These are phyloP conservation scores for Pherbina coryleti DNA, from an alignment of 2,888 invertebrate genomes.

Conservation along the genomic window DNA sequence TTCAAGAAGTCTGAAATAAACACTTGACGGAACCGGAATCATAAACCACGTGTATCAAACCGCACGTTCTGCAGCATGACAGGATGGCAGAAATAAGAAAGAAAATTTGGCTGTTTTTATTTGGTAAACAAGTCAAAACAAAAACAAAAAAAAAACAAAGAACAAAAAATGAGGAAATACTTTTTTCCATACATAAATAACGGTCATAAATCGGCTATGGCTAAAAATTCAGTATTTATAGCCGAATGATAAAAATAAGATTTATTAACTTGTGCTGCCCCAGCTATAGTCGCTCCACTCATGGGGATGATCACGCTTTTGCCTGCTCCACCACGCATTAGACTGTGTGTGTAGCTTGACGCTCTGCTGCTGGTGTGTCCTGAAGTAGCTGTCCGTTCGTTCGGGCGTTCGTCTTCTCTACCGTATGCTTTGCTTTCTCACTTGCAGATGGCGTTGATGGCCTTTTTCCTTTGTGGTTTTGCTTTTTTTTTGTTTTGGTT, in stretches of 20 bases:
- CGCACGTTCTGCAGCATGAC: background rate
- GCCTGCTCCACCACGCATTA: background rate
- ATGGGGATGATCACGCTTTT: slow-evolving; percentile 17
- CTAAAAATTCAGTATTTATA: slow-evolving; percentile 71
- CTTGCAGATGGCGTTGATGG: slow-evolving; percentile 47
- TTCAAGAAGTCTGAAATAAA: background rate
- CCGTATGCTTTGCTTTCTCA: slow-evolving; percentile 39
- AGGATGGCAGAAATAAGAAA: background rate
- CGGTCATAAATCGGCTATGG: slow-evolving; percentile 70
- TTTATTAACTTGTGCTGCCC: slow-evolving; percentile 66
- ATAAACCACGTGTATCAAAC: background rate
- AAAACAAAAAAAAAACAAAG: background rate
- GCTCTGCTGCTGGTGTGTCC: background rate
- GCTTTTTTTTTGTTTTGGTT: background rate
- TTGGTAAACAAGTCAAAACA: background rate
- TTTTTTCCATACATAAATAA: slow-evolving; percentile 68
- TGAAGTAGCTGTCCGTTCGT: background rate
- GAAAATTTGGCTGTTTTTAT: background rate
- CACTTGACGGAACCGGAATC: background rate
- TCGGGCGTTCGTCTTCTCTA: too few species aligned
- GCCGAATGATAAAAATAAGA: slow-evolving; percentile 70
- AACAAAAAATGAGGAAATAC: slow-evolving; percentile 29
- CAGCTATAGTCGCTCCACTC: slow-evolving; percentile 28
- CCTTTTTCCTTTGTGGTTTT: slow-evolving; percentile 35
- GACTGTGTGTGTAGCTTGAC: background rate